Conservation (phyloP, 2,888 invertebrate genomes). For the Enchytraeus crypticus region DNA sequence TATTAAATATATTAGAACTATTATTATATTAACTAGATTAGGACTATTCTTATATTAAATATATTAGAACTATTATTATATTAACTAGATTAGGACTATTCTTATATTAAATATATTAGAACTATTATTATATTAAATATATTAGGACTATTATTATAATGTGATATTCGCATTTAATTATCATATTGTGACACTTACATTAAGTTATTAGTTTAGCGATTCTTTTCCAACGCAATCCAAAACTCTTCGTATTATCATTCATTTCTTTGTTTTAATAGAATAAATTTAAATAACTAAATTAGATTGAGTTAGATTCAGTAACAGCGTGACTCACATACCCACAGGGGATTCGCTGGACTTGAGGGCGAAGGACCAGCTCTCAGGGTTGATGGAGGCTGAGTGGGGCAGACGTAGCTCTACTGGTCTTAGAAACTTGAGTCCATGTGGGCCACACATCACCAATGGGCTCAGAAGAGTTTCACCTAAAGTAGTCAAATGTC, state of each 20-base stretch:
- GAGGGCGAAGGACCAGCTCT: conserved; percentile 53
- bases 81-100: too few relatives aligned
- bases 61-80: too few relatives aligned
- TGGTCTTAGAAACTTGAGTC: conserved; percentile 76
- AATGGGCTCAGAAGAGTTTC: conserved; percentile 87
- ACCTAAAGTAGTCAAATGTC: too few relatives aligned
- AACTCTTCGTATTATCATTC: neutral
- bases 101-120: too few relatives aligned
- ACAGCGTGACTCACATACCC: conserved; percentile 29
- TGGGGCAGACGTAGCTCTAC: conserved; percentile 83
- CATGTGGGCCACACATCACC: conserved; percentile 91
- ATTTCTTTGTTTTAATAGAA: neutral
- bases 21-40: too few relatives aligned
- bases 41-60: too few relatives aligned
- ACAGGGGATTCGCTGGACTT: conserved; percentile 45
- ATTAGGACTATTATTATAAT: too few relatives aligned
- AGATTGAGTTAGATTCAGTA: neutral
- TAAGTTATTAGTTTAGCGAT: too few relatives aligned
- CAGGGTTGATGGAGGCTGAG: conserved; percentile 50
- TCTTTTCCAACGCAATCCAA: neutral
- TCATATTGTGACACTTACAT: too few relatives aligned
- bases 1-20: too few relatives aligned
- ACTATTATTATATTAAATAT: too few relatives aligned
- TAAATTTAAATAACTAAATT: neutral
- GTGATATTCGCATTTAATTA: too few relatives aligned